Conservation (phyloP, 2,888 invertebrate genomes). For the Microctonus brassicae region DNA sequence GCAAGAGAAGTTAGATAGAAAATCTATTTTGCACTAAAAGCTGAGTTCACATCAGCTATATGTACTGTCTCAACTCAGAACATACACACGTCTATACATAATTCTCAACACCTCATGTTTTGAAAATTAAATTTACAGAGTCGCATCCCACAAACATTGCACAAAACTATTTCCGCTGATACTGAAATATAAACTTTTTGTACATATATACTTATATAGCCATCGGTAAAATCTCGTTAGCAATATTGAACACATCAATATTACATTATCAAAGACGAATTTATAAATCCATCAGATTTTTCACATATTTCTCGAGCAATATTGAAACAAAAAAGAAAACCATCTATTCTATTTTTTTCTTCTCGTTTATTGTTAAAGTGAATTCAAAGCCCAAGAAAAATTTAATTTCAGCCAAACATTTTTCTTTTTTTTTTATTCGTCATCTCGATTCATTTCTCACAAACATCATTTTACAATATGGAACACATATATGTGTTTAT, state of each 20-base stretch:
- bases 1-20: conserved; percentile 15
- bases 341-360: too few species aligned
- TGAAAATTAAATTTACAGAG: conserved; percentile 10
- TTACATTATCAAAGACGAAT: not conserved
- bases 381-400: not conserved
- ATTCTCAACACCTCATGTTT: not conserved
- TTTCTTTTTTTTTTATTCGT: not conserved
- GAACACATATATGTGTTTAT: not conserved
- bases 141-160: not conserved
- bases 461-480: not conserved
- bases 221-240: not conserved
- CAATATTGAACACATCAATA: not conserved
- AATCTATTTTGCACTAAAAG: conserved; percentile 28
- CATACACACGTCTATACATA: not conserved
- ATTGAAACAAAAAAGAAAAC: not conserved
- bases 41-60: not conserved
- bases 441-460: not conserved
- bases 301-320: not conserved
- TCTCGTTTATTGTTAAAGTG: too few species aligned
- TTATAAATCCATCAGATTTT: not conserved
- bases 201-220: not conserved
- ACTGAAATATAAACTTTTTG: not conserved
- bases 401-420: not conserved
- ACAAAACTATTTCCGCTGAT: not conserved
- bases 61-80: too few species aligned